Evolutionary conservation across 1,140 invertebrate species (phyloP), one percentile per base, ranked within the genome.

Genomic region (Oedothorax gibbosus): DNA sequence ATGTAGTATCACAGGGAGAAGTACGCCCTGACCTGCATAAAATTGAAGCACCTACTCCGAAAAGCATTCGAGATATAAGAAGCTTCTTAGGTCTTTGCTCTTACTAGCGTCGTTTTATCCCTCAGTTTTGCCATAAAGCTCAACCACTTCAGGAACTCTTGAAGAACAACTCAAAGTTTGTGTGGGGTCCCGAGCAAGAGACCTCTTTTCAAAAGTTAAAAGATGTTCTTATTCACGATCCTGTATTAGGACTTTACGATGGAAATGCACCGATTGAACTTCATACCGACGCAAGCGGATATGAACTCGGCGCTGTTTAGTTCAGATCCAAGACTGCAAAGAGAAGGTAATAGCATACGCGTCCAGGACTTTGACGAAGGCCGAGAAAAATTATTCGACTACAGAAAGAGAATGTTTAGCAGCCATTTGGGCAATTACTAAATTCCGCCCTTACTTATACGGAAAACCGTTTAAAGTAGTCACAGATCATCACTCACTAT

Each of bases 71-170:
- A 20, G 54, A 82, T 15, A 8, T 82, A 0, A 62, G 56, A 82
- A 82, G 66, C 7, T 62, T 82, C 62, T 56, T 82, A 12, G 56
- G 54, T 12, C 21, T 72, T 12, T 71, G 35, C 68, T 57, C 71
- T 8, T 73, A 73, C 53, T 73, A 73, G 6, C 51, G 9, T 21
- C 54, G 71, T 18, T 73, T 73, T 56, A 73, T 54, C 2, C 54
- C 54, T 10, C 4, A 73, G n/a, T 50, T 73, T 20, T 56, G 20
- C n/a, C n/a, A 9, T 0, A 54, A 11, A 18, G 15, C 51, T 15
- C 7, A 73, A 21, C 20, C 71, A 7, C 53, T 73, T 0, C 71
- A 71, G 0, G 49, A 51, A 7, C 7, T 71, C 0, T 21, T 73
- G 10, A 56, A 73, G 0, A 20, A 12, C 0, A 50, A 73, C 4